Base-by-base conservation (phyloP, 2,113 vertebrate genomes). In the Actinemys pallida region DNA sequence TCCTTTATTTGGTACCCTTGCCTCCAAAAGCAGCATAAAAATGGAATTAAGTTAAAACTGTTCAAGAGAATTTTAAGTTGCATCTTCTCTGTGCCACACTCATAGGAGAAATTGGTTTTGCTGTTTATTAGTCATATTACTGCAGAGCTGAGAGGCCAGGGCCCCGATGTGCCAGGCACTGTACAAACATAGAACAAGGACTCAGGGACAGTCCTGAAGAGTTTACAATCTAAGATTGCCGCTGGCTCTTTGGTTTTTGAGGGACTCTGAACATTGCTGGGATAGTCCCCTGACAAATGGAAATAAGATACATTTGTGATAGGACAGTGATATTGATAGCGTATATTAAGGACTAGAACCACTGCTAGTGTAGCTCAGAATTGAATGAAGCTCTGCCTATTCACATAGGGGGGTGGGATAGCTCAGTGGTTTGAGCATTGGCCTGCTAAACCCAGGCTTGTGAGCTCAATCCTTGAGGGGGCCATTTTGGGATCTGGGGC, bases 1-100 rank as follows among this genome's bases (percentile, higher is more conserved):
- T 25, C 56, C 27, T 84, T 80, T 0, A 0, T 8, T 5, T 50
- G 25, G 16, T 1, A 1, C 6, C 45, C 62, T 72, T 35, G 56
- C 47, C 81, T 42, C 47, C 0, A 0, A 31, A 10, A 95, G 5
- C 50, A 69, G 65, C 39, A 17, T 31, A 12, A 1, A 69, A 84
- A 83, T 8, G 25, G 81, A 57, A 59, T 39, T 39, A 45, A 27
- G 54, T 29, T 22, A 56, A 53, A n/a, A 42, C 72, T 10, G 19
- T 25, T 42, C 5, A 25, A 45, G 20, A 45, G 72, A 76, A 76
- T 47, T 76, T 27, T 27, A 47, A 47, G 29, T 22, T 49, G 19
- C 79, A 81, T 31, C 49, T 7, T 35, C 31, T 52, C 31, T 31
- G 31, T 29, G 35, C 49, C 47, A 35, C 79, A n/a, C 16, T 3